A percentile compares a stretch with the other conserved stretches of the same genome.
Evolutionary conservation across 2,113 vertebrate species (phyloP).

Genomic region (Ciconia stormi): DNA sequence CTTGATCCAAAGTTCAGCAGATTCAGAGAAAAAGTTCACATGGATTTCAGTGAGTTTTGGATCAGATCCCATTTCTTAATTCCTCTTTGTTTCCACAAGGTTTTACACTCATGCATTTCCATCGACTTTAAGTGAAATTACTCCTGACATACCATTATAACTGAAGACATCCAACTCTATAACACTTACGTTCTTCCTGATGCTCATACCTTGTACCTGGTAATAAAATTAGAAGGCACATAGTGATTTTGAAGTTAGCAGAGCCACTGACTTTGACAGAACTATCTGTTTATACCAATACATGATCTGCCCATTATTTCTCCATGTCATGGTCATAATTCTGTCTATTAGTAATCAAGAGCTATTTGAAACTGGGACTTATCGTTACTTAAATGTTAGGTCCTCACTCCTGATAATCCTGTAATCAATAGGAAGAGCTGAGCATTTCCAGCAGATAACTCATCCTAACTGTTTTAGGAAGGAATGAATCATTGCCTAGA

Average conservation of each 20-base stretch:
- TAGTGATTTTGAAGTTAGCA: background rate
- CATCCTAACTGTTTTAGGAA: background rate
- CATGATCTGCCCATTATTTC: background rate
- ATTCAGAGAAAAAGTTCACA: background rate
- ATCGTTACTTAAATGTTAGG: background rate
- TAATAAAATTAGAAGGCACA: background rate
- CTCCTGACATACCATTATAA: background rate
- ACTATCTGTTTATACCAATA: background rate
- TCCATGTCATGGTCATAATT: background rate
- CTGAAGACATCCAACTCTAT: background rate
- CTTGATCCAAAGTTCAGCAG: background rate
- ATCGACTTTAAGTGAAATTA: background rate
- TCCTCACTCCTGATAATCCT: background rate
- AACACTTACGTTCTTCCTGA: background rate
- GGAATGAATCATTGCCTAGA: background rate
- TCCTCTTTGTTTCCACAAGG: background rate
- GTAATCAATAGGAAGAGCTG: background rate
- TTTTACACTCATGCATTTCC: background rate
- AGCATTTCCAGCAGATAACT: background rate
- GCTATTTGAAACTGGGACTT: background rate
- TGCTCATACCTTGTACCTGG: background rate
- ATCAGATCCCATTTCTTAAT: background rate
- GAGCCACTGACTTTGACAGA: background rate
- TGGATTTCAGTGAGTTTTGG: background rate
- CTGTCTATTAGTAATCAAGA: background rate